Percentiles rank a stretch among this genome's conserved stretches.
These are phyloP conservation scores for Drosophila yakuba DNA, from an alignment of 1,140 invertebrate species.

Conservation along the genomic window DNA sequence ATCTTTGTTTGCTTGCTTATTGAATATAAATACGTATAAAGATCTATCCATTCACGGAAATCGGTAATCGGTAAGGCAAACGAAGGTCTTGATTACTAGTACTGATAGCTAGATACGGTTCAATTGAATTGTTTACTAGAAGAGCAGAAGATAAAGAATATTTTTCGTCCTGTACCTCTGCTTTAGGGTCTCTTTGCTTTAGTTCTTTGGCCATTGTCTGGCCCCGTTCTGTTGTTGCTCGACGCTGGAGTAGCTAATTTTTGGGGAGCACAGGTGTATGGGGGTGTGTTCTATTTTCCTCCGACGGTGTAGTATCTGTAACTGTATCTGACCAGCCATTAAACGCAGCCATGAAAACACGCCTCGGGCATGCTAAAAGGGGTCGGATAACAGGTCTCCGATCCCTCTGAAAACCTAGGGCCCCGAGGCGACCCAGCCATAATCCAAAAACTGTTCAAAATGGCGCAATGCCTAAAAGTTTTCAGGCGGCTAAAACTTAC, in stretches of 20 bases:
- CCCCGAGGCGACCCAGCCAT: slow-evolving; percentile 34
- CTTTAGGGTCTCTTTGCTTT: too few relatives aligned
- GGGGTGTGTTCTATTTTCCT: background rate
- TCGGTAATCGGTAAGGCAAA: too few relatives aligned
- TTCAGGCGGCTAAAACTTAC: slow-evolving; percentile 56
- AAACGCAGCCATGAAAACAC: slow-evolving; percentile 60
- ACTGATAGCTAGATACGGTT: too few relatives aligned
- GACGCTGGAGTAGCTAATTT: slow-evolving; percentile 42
- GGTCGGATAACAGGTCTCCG: slow-evolving; percentile 44
- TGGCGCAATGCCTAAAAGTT: slow-evolving; percentile 71
- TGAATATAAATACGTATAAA: too few relatives aligned
- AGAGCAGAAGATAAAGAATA: background rate
- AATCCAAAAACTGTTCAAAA: slow-evolving; percentile 69
- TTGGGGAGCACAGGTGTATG: slow-evolving; percentile 35
- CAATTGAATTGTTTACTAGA: background rate
- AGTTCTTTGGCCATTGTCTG: slow-evolving; percentile 18
- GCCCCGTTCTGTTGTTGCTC: slow-evolving; percentile 28
- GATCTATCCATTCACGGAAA: too few relatives aligned
- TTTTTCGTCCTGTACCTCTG: background rate
- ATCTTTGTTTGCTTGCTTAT: too few relatives aligned
- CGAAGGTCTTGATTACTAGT: too few relatives aligned
- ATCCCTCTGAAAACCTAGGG: background rate
- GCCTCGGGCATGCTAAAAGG: slow-evolving; percentile 64
- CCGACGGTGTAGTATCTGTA: slow-evolving; percentile 34
- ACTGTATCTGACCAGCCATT: slow-evolving; percentile 65